Percentiles rank a stretch among this genome's conserved stretches.
Evolutionary conservation across 2,797 vertebrate genomes (phyloP).

Genomic region (Bradypus variegatus): DNA sequence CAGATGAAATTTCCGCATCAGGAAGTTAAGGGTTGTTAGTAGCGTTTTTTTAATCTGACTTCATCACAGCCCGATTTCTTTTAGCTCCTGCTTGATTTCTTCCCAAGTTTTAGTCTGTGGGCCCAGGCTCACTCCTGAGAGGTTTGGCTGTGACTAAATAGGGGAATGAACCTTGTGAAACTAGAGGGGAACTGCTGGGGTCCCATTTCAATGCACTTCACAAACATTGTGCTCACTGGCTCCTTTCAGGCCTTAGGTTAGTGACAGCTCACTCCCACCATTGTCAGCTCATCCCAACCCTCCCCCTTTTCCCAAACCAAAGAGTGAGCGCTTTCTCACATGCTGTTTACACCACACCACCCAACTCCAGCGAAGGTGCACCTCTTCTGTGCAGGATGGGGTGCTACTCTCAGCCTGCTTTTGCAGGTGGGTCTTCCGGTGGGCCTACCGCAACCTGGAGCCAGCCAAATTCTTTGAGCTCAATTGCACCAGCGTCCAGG

Average conservation of each 20-base stretch:
- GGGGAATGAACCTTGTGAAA: neutral
- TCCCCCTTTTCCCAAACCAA: slow-evolving; percentile 4
- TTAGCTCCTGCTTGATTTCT: neutral
- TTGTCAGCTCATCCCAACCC: neutral
- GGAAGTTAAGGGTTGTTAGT: neutral
- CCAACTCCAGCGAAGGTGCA: slow-evolving; percentile 73
- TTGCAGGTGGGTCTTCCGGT: slow-evolving; percentile 64
- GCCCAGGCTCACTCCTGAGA: neutral
- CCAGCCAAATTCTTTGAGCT: slow-evolving; percentile 75
- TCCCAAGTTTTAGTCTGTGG: neutral
- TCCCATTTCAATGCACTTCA: neutral
- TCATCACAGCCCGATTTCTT: neutral
- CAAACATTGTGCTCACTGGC: neutral
- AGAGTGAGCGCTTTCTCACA: slow-evolving; percentile 75
- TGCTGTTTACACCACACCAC: slow-evolving; percentile 53
- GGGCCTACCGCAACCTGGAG: slow-evolving; percentile 82
- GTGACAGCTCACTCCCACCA: neutral
- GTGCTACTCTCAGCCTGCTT: slow-evolving; percentile 78
- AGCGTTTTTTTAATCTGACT: neutral
- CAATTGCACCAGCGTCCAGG: slow-evolving; percentile 63
- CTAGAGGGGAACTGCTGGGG: neutral
- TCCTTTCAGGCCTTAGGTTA: neutral
- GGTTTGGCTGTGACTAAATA: neutral
- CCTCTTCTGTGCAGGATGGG: slow-evolving; percentile 76
- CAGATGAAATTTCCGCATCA: neutral